Percentiles rank a stretch among this genome's conserved stretches.
These are phyloP conservation scores for honey bee (Apis mellifera) DNA, from an alignment of 1,140 invertebrate genomes.

Conservation along the genomic window DNA sequence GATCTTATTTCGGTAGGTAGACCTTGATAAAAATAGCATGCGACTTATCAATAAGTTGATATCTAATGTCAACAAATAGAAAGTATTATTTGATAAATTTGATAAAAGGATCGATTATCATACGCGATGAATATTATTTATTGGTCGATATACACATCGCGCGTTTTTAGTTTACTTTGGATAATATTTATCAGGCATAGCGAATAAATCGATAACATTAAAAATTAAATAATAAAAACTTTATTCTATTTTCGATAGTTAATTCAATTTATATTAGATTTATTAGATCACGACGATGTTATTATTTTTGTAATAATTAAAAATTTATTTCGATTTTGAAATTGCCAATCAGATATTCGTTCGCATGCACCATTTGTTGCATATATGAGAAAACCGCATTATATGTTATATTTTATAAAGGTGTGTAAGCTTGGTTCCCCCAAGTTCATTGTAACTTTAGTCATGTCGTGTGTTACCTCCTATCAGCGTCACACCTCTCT, in stretches of 20 bases:
- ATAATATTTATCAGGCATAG: not conserved
- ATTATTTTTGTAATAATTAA: too few species aligned
- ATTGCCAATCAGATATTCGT: not conserved
- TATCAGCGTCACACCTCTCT: constrained; percentile 47
- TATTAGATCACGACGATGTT: too few species aligned
- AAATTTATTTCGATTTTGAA: too few species aligned
- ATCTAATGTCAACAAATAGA: not conserved
- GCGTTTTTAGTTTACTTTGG: not conserved
- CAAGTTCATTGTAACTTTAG: constrained; percentile 57
- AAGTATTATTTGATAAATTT: not conserved
- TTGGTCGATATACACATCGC: not conserved
- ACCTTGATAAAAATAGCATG: not conserved
- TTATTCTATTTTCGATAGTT: too few species aligned
- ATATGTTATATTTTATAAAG: constrained; percentile 3
- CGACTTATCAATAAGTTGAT: not conserved
- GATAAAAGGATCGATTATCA: constrained; percentile 23
- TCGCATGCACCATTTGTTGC: not conserved
- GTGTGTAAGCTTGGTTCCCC: constrained; percentile 16
- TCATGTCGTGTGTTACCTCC: constrained; percentile 23
- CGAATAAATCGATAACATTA: not conserved
- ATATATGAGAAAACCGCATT: constrained; percentile 18
- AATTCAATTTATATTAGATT: too few species aligned
- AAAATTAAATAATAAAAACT: too few species aligned
- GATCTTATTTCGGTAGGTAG: not conserved
- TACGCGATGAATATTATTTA: not conserved